Base-by-base conservation (phyloP, 1,140 invertebrate species). In the Ephestia elutella region DNA sequence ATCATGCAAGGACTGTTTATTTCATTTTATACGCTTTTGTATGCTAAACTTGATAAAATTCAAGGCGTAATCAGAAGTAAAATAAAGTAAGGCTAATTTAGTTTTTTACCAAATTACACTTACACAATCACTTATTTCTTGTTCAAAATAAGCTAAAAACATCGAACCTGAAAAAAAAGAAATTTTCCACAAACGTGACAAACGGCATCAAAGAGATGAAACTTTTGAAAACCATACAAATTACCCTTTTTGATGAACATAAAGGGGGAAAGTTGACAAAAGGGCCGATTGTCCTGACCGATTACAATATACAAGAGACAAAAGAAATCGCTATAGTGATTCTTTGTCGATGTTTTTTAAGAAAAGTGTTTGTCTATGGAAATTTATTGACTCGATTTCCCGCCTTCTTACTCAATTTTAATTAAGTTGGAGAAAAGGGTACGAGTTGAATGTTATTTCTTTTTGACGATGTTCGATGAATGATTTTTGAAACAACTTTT, bases 391-490 rank as follows among this genome's bases (percentile, higher is more conserved):
- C 53, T 32, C 56, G 56, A 56, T 20, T 59, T 74, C 57, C 49
- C 55, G 49, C 63, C 65, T 60, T 69, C 68, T 74, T 66, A 73
- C 69, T 76, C 68, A 60, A 63, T 79, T 80, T 82, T 83, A 83
- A 86, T 83, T 83, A 79, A 83, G 73, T 80, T 76, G 53, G 57
- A 59, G 69, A 70, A 77, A 73, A 78, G 77, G 75, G 73, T 35
- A 5, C 5, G 49, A 20, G 18, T 50, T 50, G 68, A 76, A 73
- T 73, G 70, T 80, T 77, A 80, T 82, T 80, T 75, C 77, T 78
- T 78, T 80, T 82, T 79, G 78, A 85, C 77, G 80, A 80, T 78
- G 78, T 70, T 75, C 78, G 80, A 85, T 82, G 75, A 82, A 80
- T 75, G 76, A 80, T 80, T 78, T 71, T 59, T 61, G 56, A 67